Evolutionary conservation across 1,140 invertebrate species (phyloP).

Genomic region (Halictus rubicundus): DNA sequence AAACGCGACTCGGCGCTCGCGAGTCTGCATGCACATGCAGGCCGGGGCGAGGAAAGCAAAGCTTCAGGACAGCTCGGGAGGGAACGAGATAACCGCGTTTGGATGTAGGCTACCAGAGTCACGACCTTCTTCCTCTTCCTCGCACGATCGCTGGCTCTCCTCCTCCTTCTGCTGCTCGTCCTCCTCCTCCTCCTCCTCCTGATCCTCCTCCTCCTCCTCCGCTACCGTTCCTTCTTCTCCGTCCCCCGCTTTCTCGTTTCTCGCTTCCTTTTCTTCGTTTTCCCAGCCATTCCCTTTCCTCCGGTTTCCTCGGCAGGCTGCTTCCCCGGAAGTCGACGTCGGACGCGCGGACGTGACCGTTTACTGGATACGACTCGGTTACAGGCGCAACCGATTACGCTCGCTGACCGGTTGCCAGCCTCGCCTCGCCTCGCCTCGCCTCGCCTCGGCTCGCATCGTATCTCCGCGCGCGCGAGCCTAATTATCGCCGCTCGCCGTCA

Average conservation of each 20-base stretch:
- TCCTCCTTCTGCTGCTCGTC: conserved; percentile 4
- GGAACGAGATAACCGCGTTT: conserved; percentile 67
- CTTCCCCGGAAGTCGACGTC: conserved; percentile 40
- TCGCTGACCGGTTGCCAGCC: not conserved
- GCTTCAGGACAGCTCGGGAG: conserved; percentile 68
- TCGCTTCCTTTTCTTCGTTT: conserved; percentile 70
- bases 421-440: no score
- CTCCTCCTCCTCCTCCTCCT: not conserved
- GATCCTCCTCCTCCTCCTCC: not conserved
- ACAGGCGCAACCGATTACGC: conserved; percentile 11
- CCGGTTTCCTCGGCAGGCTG: conserved; percentile 15
- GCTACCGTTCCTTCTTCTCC: no score
- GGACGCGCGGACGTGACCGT: conserved; percentile 16
- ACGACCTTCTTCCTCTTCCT: conserved; percentile 78
- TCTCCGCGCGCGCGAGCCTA: no score
- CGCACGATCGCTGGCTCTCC: conserved; percentile 56
- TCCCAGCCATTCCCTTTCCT: conserved; percentile 18
- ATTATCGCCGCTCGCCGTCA: no score
- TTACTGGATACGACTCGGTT: conserved; percentile 12
- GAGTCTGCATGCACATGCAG: conserved; percentile 1
- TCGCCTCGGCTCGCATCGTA: no score
- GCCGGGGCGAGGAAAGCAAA: conserved; percentile 19
- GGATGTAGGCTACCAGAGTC: conserved; percentile 79
- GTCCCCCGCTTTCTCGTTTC: conserved; percentile 55
- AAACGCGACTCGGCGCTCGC: not conserved